phyloP scores from a whole-genome alignment of 2,888 invertebrate genomes.

The Eueremaeus valkanovi region DNA sequence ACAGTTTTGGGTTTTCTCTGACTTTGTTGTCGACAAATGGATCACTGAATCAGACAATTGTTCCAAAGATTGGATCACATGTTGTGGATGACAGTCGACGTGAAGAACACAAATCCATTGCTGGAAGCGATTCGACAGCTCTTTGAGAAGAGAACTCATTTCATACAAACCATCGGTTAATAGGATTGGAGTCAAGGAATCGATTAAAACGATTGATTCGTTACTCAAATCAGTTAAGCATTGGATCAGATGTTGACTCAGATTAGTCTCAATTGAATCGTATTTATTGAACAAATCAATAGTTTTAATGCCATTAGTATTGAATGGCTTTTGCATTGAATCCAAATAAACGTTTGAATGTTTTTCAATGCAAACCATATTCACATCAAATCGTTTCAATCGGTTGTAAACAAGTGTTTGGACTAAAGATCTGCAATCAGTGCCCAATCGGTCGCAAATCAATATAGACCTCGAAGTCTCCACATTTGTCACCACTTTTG shows the following conservation, averaged over 20 bases:
- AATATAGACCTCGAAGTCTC: slow-evolving; percentile 13
- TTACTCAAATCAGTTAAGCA: neutral
- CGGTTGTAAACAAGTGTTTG: slow-evolving; percentile 1
- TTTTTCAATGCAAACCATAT: slow-evolving; percentile 13
- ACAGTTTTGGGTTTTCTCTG: neutral
- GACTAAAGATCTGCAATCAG: neutral
- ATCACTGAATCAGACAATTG: slow-evolving; percentile 7
- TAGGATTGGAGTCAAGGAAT: slow-evolving; percentile 25
- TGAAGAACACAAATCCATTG: slow-evolving; percentile 27
- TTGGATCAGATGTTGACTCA: neutral
- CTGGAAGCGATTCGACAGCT: neutral
- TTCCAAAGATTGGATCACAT: slow-evolving; percentile 1
- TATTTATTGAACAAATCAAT: slow-evolving; percentile 15
- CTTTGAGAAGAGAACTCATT: neutral
- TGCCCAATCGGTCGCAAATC: slow-evolving; percentile 8
- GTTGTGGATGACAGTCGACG: slow-evolving; percentile 20
- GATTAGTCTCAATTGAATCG: neutral
- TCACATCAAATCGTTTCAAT: neutral
- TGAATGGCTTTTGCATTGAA: neutral
- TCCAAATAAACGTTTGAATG: neutral
- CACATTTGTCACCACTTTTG: neutral
- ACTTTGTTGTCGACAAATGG: neutral
- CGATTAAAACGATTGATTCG: slow-evolving; percentile 1
- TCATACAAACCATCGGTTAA: neutral
- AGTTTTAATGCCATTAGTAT: neutral